These are phyloP conservation scores for Pygoscelis adeliae DNA, from an alignment of 2,113 vertebrate species.

Conservation along the genomic window DNA sequence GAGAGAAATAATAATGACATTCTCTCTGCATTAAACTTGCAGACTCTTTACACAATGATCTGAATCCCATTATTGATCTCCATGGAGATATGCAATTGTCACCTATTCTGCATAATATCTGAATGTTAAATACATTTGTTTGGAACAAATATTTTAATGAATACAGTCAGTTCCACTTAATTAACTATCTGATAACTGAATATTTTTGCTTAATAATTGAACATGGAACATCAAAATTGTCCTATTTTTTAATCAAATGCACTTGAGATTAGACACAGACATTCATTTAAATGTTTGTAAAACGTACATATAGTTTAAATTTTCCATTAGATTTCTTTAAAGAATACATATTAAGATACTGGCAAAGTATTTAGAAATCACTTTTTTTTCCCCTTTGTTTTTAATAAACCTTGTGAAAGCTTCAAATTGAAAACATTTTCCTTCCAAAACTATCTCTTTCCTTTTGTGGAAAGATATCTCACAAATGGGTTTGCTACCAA, in stretches of 20 bases:
- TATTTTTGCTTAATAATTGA: slow-evolving; percentile 88
- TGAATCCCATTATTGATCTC: slow-evolving; percentile 99
- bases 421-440: slow-evolving; percentile 47
- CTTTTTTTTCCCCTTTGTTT: slow-evolving; percentile 13
- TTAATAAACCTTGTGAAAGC: slow-evolving; percentile 32
- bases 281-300: slow-evolving; percentile 72
- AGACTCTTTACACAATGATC: slow-evolving; percentile 99
- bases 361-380: slow-evolving; percentile 43
- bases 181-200: slow-evolving; percentile 91
- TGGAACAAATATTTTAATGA: slow-evolving; percentile 92
- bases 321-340: slow-evolving; percentile 69
- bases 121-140: slow-evolving; percentile 99
- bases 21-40: slow-evolving; percentile 99
- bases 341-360: slow-evolving; percentile 48
- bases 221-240: slow-evolving; percentile 81
- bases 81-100: slow-evolving; percentile 99
- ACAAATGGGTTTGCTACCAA: not conserved
- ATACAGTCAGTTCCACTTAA: slow-evolving; percentile 89
- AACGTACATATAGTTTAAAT: slow-evolving; percentile 68
- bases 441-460: not conserved
- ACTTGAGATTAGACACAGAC: slow-evolving; percentile 74
- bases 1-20: slow-evolving; percentile 99
- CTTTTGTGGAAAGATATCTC: not conserved
- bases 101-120: slow-evolving; percentile 96
- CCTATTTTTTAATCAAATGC: slow-evolving; percentile 75